Evolutionary conservation across 2,113 vertebrate species (phyloP), one percentile per base, ranked within the genome.

Genomic region (Syngnathus typhle): DNA sequence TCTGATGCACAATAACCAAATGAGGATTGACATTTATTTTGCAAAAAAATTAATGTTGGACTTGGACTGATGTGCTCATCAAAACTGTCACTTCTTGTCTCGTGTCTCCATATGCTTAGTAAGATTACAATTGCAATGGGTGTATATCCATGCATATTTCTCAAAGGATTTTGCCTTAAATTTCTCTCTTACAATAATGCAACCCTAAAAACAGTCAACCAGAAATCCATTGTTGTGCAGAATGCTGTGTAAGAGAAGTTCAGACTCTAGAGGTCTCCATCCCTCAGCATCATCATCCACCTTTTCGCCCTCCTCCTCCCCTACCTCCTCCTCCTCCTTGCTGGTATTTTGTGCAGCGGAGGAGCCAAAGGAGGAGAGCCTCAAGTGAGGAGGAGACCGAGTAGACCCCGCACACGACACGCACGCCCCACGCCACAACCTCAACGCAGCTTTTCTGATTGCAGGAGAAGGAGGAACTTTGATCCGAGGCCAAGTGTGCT

Each of bases 181-280:
- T 32, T 32, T 32, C 27, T 32, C 27, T 3, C 27, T 32, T 13
- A 36, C 6, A 39, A 60, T 38, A 9, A 1, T 39, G 19, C 36
- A 39, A 18, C 8, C 18, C 16, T 39, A 19, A 39, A n/a, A 41
- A 19, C 37, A 38, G 13, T 8, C 23, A 16, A 59, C 0, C 15
- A 21, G 59, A 39, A 19, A 18, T 18, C 16, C 36, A 59, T 61
- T 61, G 60, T 13, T 46, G 41, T 73, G 71, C 66, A 71, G 54
- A 69, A 70, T 74, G 72, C 71, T 83, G 84, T 78, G 78, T 64
- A 74, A 76, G 73, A 88, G 81, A 88, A 83, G 79, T 89, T 88
- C 81, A 78, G 88, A 91, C 59, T 58, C 86, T 92, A 92, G 91
- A 89, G 91, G 89, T 92, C 91, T 90, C 90, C 91, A 88, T 92